phyloP scores from a whole-genome alignment of 1,140 invertebrate species.

The Drosophila punjabiensis region DNA sequence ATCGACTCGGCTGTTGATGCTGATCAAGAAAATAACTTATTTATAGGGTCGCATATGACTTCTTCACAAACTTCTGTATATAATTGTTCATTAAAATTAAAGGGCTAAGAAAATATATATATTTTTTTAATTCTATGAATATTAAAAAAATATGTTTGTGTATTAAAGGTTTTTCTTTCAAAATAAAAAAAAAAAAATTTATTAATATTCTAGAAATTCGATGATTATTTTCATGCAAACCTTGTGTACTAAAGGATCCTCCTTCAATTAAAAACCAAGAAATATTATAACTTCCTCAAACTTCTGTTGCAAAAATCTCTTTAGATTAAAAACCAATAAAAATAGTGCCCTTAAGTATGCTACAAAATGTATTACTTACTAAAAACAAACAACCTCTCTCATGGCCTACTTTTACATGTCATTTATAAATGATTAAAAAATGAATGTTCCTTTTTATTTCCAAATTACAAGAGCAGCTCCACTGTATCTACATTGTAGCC shows the following conservation, averaged over 20 bases:
- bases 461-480: background rate
- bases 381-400: background rate
- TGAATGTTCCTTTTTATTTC: background rate
- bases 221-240: background rate
- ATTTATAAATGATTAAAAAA: too few relatives aligned
- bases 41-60: too few relatives aligned
- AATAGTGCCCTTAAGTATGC: background rate
- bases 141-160: too few relatives aligned
- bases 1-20: background rate
- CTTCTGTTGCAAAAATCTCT: too few relatives aligned
- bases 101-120: too few relatives aligned
- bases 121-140: too few relatives aligned
- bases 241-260: background rate
- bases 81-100: too few relatives aligned
- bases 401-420: background rate
- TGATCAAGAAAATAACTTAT: background rate
- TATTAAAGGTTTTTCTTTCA: too few relatives aligned
- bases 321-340: background rate
- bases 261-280: background rate
- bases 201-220: too few relatives aligned
- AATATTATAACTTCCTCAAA: too few relatives aligned
- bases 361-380: background rate
- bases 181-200: too few relatives aligned
- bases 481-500: slow-evolving; percentile 21
- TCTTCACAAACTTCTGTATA: too few relatives aligned